Conservation (phyloP, 2,888 invertebrate species). For the Drosophila imparisetae region DNA sequence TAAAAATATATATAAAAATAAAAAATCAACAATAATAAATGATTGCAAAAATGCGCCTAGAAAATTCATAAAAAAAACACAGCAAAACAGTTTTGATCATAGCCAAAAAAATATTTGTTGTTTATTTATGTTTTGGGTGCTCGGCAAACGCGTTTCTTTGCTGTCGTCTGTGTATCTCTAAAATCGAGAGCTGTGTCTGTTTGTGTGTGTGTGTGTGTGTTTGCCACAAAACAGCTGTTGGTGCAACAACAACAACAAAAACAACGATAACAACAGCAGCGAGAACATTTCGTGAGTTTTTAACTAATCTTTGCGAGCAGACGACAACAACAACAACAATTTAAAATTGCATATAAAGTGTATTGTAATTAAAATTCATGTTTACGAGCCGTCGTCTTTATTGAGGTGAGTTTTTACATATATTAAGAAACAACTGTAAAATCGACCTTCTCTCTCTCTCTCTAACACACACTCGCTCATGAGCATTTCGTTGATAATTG, state of each 20-base stretch:
- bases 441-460: neutral
- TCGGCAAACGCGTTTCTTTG: constrained; percentile 18
- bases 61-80: constrained; percentile 29
- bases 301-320: constrained; percentile 7
- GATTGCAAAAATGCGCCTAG: constrained; percentile 54
- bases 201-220: constrained; percentile 12
- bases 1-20: constrained; percentile 8
- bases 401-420: constrained; percentile 40
- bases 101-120: constrained; percentile 51
- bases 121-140: constrained; percentile 65
- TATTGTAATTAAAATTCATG: constrained; percentile 14
- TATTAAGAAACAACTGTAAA: constrained; percentile 1
- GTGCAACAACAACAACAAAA: constrained; percentile 44
- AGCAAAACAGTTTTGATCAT: constrained; percentile 29
- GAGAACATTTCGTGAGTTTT: constrained; percentile 27
- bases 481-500: constrained; percentile 29
- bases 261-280: constrained; percentile 11
- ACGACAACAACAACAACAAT: constrained; percentile 23
- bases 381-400: constrained; percentile 6
- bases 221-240: constrained; percentile 68
- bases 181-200: constrained; percentile 11
- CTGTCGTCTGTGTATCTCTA: constrained; percentile 7
- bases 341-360: constrained; percentile 14
- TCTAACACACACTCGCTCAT: neutral
- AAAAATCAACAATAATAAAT: constrained; percentile 23